A percentile compares a stretch with the other conserved stretches of the same genome.
Evolutionary conservation across 2,797 vertebrate genomes (phyloP).

Genomic region (Sebastes vulpes): DNA sequence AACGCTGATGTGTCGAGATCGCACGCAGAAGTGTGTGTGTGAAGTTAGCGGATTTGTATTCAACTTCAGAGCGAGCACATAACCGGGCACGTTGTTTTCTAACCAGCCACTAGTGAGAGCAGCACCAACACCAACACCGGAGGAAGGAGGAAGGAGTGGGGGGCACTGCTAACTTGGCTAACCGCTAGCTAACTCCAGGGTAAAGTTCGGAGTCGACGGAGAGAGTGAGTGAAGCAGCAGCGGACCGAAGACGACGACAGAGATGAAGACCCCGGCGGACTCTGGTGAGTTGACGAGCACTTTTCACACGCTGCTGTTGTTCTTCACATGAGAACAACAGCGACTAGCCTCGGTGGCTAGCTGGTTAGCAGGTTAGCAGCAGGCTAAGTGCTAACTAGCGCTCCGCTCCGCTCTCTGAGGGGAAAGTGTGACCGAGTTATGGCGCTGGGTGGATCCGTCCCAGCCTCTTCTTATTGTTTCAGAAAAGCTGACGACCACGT

Average conservation of each 20-base stretch:
- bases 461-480: conserved; percentile 41
- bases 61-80: neutral
- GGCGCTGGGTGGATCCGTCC: conserved; percentile 68
- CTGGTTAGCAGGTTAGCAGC: conserved; percentile 65
- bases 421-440: conserved; percentile 78
- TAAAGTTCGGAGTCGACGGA: conserved; percentile 67
- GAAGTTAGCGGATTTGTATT: neutral
- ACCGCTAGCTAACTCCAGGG: conserved; percentile 52
- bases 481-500: neutral
- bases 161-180: conserved; percentile 65
- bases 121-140: conserved; percentile 49
- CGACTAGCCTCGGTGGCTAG: conserved; percentile 61
- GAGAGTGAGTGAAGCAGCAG: conserved; percentile 43
- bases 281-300: conserved; percentile 74
- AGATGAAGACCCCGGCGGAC: conserved; percentile 87
- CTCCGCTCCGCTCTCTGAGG: conserved; percentile 27
- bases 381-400: conserved; percentile 61
- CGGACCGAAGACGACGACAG: conserved; percentile 29
- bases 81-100: conserved; percentile 1
- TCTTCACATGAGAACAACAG: conserved; percentile 51
- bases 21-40: neutral
- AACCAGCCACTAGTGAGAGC: conserved; percentile 47
- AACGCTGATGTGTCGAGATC: neutral
- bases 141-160: conserved; percentile 64
- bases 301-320: neutral